Evolutionary conservation across 2,797 vertebrate genomes (phyloP).

Genomic region (Pagetopsis macropterus): DNA sequence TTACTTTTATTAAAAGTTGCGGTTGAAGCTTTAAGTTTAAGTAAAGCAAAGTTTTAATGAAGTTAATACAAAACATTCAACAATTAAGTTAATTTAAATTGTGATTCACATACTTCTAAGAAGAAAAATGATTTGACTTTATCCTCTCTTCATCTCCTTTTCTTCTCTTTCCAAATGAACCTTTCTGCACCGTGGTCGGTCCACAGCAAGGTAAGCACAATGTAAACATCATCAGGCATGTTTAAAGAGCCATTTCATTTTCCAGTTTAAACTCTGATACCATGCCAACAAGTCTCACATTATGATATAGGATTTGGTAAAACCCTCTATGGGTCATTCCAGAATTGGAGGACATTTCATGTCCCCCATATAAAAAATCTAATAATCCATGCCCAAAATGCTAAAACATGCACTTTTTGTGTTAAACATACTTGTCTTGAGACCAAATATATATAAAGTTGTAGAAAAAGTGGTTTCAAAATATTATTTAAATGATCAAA

Average conservation of each 20-base stretch:
- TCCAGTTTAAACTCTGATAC: slow-evolving; percentile 6
- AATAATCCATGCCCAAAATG: no score
- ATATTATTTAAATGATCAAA: no score
- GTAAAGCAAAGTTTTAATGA: neutral
- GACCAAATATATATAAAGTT: no score
- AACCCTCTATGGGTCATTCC: neutral
- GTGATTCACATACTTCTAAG: neutral
- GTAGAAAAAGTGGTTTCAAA: no score
- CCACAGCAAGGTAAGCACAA: slow-evolving; percentile 72
- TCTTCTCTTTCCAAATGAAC: slow-evolving; percentile 20
- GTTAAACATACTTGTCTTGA: no score
- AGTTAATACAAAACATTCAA: neutral
- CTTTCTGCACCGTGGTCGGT: neutral
- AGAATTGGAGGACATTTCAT: no score
- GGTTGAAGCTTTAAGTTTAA: no score
- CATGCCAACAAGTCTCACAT: slow-evolving; percentile 16
- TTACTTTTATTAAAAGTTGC: no score
- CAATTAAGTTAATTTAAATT: neutral
- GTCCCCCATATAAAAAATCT: no score
- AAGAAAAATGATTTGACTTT: neutral
- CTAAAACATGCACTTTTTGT: no score
- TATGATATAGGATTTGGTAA: slow-evolving; percentile 44
- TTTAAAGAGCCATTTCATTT: slow-evolving; percentile 23
- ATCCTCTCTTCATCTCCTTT: neutral
- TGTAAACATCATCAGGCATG: neutral